Evolutionary conservation across 2,797 vertebrate species (phyloP), one percentile per base, ranked within the genome.

Genomic region (Myotis planiceps): DNA sequence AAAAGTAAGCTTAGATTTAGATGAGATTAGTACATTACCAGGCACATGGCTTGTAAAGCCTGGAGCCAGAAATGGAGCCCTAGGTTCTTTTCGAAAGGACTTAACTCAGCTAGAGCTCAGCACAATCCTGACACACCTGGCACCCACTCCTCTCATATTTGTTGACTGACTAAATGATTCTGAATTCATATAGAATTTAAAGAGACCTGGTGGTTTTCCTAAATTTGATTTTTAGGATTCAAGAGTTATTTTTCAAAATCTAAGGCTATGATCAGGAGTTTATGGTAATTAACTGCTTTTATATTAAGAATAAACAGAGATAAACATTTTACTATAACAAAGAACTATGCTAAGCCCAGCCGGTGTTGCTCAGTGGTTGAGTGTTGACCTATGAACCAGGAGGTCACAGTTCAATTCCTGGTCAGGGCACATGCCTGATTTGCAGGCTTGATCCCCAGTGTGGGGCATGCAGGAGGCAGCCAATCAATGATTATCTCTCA

Each of bases 131-230:
- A 37, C 49, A 45, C 29, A 51, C 53, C 23, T 10, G 42, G 25
- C 23, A n/a, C 34, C 51, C 7, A 37, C 4, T 45, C 34, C 32
- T 63, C 63, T 51, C 6, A 49, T 45, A 14, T 88, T 63, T 63
- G 37, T 82, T 76, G 76, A 82, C 19, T 83, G 69, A 82, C 42
- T 82, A 83, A 87, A 51, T 10, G 23, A 63, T 32, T 63, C 74
- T 53, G 63, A 71, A 94, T 79, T 60, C 72, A 60, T 18, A 34
- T 8, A 80, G 39, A 49, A 94, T 91, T 93, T 96, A 85, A 97
- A 92, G 42, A 76, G 5, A 51, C n/a, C 49, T 86, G 19, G 6
- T 86, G 2, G 6, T 75, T 78, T 71, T 71, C 29, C 39, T 89
- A 83, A 83, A n/a, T 53, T 88, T 74, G 8, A 60, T n/a, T 78